A percentile compares a stretch with the other conserved stretches of the same genome.
Evolutionary conservation across 2,113 vertebrate genomes (phyloP).

Genomic region (pig (Sus scrofa)): T2T-Sscrofa CM000816.6:65522501-65523000

Average conservation of each 20-base stretch:
- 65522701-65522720: not conserved
- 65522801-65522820: not conserved
- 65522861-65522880: not conserved
- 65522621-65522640: too few species aligned
- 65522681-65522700: not conserved
- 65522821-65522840: not conserved
- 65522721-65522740: not conserved
- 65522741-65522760: not conserved
- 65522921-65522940: not conserved
- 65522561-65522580: too few species aligned
- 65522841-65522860: not conserved
- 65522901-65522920: not conserved
- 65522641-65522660: too few species aligned
- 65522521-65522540: too few species aligned
- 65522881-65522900: not conserved
- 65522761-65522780: not conserved
- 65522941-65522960: not conserved
- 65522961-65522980: too few species aligned
- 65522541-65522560: too few species aligned
- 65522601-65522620: too few species aligned
- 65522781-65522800: not conserved
- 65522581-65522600: too few species aligned
- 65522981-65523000: too few species aligned
- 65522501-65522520: too few species aligned
- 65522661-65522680: not conserved